These are phyloP conservation scores for Dufourea novaeangliae DNA, from an alignment of 1,140 invertebrate genomes.

Conservation along the genomic window DNA sequence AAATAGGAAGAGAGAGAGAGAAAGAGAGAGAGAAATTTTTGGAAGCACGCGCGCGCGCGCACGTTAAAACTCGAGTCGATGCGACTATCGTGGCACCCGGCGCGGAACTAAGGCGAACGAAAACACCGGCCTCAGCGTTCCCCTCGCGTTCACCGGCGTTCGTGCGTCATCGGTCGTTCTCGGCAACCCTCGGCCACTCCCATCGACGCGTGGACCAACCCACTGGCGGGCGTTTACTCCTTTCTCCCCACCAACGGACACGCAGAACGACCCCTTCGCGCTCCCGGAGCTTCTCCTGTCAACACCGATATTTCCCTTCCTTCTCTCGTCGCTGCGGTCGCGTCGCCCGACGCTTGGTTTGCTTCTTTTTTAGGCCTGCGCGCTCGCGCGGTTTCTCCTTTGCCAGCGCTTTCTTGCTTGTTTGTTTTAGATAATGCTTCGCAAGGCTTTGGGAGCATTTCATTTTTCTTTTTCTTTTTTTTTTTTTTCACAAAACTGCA, in stretches of 20 bases:
- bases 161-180: slow-evolving; percentile 51
- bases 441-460: background rate
- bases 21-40: slow-evolving; percentile 24
- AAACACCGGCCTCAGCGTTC: slow-evolving; percentile 71
- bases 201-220: slow-evolving; percentile 65
- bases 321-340: background rate
- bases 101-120: slow-evolving; percentile 80
- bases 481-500: background rate
- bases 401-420: no score
- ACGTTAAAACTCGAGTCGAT: slow-evolving; percentile 72
- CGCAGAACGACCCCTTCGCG: slow-evolving; percentile 23
- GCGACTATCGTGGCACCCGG: slow-evolving; percentile 80
- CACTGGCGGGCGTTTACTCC: slow-evolving; percentile 74
- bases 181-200: slow-evolving; percentile 69
- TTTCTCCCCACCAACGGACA: slow-evolving; percentile 26
- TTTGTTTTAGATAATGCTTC: background rate
- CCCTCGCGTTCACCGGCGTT: slow-evolving; percentile 71
- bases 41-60: slow-evolving; percentile 73
- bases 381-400: background rate
- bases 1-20: slow-evolving; percentile 34
- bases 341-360: background rate
- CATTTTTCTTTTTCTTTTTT: background rate
- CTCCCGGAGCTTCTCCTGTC: slow-evolving; percentile 30
- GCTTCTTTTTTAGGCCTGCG: background rate
- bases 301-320: slow-evolving; percentile 24